Percentiles rank a stretch among this genome's conserved stretches.
Conservation (phyloP, 2,888 invertebrate species). For the Frankliniella fusca region DNA sequence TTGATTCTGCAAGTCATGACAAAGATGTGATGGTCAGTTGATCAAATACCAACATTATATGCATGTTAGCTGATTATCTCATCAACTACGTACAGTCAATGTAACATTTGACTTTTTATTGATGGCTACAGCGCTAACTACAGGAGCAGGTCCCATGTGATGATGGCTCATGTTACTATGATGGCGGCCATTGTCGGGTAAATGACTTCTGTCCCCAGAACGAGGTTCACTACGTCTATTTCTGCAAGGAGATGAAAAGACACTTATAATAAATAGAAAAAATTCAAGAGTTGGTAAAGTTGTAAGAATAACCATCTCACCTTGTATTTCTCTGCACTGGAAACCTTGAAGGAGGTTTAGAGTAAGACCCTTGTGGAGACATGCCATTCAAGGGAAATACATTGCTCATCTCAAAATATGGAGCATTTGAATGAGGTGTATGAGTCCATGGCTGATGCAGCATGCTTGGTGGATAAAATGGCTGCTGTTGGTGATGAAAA, state of each 20-base stretch:
- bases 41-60: background rate
- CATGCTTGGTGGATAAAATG: constrained; percentile 59
- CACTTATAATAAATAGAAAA: background rate
- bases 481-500: constrained; percentile 51
- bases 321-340: constrained; percentile 2
- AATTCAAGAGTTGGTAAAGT: background rate
- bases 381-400: constrained; percentile 70
- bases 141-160: constrained; percentile 7
- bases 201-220: constrained; percentile 12
- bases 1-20: background rate
- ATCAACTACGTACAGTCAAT: background rate
- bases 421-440: constrained; percentile 46
- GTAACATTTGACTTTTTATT: background rate
- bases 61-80: background rate
- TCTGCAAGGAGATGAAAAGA: background rate
- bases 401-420: constrained; percentile 64
- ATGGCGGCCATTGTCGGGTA: constrained; percentile 2
- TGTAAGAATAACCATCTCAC: background rate
- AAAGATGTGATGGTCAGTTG: background rate
- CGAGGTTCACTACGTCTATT: constrained; percentile 20
- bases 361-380: constrained; percentile 61
- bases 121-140: constrained; percentile 3
- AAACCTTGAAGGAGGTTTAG: constrained; percentile 49
- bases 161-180: background rate
- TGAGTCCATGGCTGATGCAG: constrained; percentile 55